Conservation (phyloP, 2,797 vertebrate species). For the Parambassis ranga region DNA sequence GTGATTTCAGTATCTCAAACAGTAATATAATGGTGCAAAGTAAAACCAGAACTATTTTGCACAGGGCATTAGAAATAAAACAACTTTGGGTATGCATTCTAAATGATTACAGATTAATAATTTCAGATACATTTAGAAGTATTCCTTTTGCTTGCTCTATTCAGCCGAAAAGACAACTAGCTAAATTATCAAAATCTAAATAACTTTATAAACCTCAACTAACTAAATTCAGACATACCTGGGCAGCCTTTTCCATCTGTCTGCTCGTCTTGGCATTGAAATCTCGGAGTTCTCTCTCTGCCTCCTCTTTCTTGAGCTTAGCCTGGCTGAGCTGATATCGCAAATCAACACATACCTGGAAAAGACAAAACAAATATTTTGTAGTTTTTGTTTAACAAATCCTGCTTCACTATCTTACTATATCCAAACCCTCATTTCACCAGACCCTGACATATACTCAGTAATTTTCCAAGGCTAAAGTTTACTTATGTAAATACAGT, state of each 20-base stretch:
- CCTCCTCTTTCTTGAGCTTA: slow-evolving; percentile 90
- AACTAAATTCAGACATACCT: slow-evolving; percentile 73
- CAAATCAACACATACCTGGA: slow-evolving; percentile 89
- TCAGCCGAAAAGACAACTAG: neutral
- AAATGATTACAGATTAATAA: neutral
- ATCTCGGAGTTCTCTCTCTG: slow-evolving; percentile 89
- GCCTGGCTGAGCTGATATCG: slow-evolving; percentile 88
- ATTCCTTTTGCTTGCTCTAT: neutral
- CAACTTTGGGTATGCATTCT: too few relatives aligned
- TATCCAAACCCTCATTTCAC: neutral
- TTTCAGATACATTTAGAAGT: neutral
- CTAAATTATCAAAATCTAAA: neutral
- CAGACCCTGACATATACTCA: neutral
- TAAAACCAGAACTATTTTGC: too few relatives aligned
- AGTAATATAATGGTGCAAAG: neutral
- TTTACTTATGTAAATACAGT: neutral
- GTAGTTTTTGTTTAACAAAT: neutral
- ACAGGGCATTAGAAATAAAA: too few relatives aligned
- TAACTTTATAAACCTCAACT: neutral
- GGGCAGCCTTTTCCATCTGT: slow-evolving; percentile 86
- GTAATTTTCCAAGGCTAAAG: neutral
- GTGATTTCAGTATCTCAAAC: neutral
- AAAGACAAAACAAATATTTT: neutral
- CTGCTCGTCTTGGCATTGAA: slow-evolving; percentile 83
- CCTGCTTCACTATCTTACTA: neutral